phyloP scores from a whole-genome alignment of 1,140 invertebrate species.

The Temnothorax nylanderi region DNA sequence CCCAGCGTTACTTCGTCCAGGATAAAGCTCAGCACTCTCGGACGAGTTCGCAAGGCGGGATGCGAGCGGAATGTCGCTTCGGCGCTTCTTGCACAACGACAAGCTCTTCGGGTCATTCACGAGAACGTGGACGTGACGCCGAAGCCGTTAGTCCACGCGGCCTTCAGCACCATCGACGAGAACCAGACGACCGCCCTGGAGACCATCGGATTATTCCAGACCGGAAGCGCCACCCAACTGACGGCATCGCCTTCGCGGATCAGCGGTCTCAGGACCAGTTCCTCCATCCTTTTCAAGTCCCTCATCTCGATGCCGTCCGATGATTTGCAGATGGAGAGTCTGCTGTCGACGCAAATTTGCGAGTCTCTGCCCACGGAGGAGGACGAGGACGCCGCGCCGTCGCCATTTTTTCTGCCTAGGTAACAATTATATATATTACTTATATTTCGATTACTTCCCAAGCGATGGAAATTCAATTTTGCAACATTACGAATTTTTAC shows the following conservation, averaged over 20 bases:
- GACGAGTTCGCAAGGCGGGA: slow-evolving; percentile 2
- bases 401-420: slow-evolving; percentile 85
- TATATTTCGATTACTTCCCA: background rate
- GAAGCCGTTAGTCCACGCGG: slow-evolving; percentile 63
- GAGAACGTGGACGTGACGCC: slow-evolving; percentile 72
- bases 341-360: slow-evolving; percentile 88
- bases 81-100: slow-evolving; percentile 67
- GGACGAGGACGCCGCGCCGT: slow-evolving; percentile 81
- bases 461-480: background rate
- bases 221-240: slow-evolving; percentile 51
- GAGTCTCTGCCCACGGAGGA: slow-evolving; percentile 81
- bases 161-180: slow-evolving; percentile 63
- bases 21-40: slow-evolving; percentile 24
- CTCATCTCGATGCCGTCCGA: slow-evolving; percentile 56
- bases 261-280: slow-evolving; percentile 32
- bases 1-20: slow-evolving; percentile 57
- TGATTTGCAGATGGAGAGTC: slow-evolving; percentile 69
- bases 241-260: slow-evolving; percentile 40
- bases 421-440: slow-evolving; percentile 46
- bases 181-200: slow-evolving; percentile 72
- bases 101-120: slow-evolving; percentile 50
- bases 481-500: background rate
- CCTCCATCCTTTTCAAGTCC: slow-evolving; percentile 55
- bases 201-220: slow-evolving; percentile 52
- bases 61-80: slow-evolving; percentile 57